Percentiles rank a stretch among this genome's conserved stretches.
phyloP scores from a whole-genome alignment of 2,797 vertebrate genomes.

The Gobio occitaniae region DNA sequence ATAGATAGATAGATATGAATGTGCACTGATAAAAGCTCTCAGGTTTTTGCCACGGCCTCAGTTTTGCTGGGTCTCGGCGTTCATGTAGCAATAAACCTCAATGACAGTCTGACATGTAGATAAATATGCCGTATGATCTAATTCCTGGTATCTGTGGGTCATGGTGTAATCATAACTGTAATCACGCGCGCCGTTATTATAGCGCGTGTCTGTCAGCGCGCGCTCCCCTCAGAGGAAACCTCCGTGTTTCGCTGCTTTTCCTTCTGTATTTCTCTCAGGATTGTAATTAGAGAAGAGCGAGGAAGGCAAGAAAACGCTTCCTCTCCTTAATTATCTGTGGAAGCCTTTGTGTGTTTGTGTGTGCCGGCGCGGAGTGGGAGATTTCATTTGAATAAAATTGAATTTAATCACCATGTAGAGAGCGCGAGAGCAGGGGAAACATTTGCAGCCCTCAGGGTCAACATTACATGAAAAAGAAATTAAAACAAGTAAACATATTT shows the following conservation, averaged over 20 bases:
- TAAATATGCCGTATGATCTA: constrained; percentile 38
- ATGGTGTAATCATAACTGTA: constrained; percentile 35
- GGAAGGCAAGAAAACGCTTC: constrained; percentile 60
- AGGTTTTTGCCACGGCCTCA: not conserved
- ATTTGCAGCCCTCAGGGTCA: constrained; percentile 63
- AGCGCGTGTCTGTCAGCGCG: constrained; percentile 17
- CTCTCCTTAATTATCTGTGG: constrained; percentile 66
- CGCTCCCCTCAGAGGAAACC: constrained; percentile 29
- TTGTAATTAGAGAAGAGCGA: constrained; percentile 66
- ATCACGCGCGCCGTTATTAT: constrained; percentile 48
- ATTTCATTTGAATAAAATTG: constrained; percentile 72
- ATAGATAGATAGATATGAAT: not conserved
- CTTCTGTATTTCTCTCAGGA: constrained; percentile 48
- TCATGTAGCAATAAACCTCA: not conserved
- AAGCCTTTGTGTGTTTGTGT: constrained; percentile 26
- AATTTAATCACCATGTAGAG: constrained; percentile 67
- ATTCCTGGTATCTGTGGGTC: constrained; percentile 40
- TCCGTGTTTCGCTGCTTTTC: constrained; percentile 26
- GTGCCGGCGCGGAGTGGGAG: constrained; percentile 37
- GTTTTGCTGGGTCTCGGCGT: not conserved
- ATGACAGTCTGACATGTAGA: not conserved
- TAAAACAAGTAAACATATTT: constrained; percentile 68
- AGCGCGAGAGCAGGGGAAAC: constrained; percentile 49
- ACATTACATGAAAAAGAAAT: constrained; percentile 67
- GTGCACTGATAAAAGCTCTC: not conserved